A percentile compares a stretch with the other conserved stretches of the same genome.
phyloP scores from a whole-genome alignment of 37 sponge, comb jelly and placozoan genomes.

The Corticium candelabrum region DNA sequence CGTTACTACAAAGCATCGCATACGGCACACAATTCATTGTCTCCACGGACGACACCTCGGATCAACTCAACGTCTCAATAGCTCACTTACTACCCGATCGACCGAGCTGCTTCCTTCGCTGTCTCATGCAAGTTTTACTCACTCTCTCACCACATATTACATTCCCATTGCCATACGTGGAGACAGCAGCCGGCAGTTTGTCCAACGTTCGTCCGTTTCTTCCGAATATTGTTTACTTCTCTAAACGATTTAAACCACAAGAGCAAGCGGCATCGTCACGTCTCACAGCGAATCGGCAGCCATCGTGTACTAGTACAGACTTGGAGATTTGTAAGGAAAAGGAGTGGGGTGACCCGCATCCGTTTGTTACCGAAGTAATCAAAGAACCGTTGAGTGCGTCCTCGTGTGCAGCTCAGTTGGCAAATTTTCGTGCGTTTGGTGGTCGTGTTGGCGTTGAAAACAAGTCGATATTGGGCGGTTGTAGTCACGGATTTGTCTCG shows the following conservation, averaged over 20 bases:
- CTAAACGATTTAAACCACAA: conserved; percentile 37
- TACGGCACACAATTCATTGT: not conserved
- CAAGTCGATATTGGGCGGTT: too few relatives aligned
- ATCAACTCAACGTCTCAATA: not conserved
- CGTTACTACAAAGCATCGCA: not conserved
- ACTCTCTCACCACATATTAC: conserved; percentile 46
- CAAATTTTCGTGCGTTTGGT: not conserved
- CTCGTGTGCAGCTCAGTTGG: not conserved
- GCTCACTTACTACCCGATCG: not conserved
- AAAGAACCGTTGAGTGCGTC: not conserved
- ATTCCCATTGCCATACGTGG: conserved; percentile 52
- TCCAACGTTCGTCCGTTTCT: conserved; percentile 46
- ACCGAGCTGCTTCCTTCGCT: conserved; percentile 2
- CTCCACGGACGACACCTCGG: not conserved
- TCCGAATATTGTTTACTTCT: conserved; percentile 53
- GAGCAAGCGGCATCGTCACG: too few relatives aligned
- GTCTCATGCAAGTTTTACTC: conserved; percentile 19
- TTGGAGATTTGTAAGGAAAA: not conserved
- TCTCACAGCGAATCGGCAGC: not conserved
- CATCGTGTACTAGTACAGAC: not conserved
- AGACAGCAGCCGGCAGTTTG: conserved; percentile 8
- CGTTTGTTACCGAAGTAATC: not conserved
- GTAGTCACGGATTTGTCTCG: too few relatives aligned
- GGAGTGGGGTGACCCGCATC: conserved; percentile 1
- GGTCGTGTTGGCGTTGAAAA: not conserved